Conservation (phyloP, 2,888 invertebrate species). For the Xestia rhomboidea region DNA sequence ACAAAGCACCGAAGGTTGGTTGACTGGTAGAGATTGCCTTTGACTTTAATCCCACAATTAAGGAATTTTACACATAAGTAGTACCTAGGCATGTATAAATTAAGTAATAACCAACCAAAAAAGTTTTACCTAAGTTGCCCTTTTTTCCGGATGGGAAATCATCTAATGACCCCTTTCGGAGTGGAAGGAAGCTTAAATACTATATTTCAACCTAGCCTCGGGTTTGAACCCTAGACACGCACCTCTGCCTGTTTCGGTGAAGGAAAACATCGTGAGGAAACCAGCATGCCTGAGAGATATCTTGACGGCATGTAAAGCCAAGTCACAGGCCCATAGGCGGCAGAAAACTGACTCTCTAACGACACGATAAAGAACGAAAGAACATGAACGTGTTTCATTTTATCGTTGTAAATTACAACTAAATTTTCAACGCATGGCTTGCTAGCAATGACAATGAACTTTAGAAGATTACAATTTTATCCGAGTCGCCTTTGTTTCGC, state of each 20-base stretch:
- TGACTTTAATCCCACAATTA: background rate
- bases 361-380: background rate
- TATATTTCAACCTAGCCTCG: background rate
- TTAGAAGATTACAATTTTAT: conserved; percentile 48
- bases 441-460: conserved; percentile 69
- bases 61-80: background rate
- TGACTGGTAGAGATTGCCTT: background rate
- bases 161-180: too few relatives aligned
- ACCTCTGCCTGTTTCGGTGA: too few relatives aligned
- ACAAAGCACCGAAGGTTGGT: background rate
- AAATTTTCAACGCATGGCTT: conserved; percentile 59
- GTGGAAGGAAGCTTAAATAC: too few relatives aligned
- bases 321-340: too few relatives aligned
- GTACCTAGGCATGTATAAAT: background rate
- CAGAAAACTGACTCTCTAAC: too few relatives aligned
- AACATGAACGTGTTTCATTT: too few relatives aligned
- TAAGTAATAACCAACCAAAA: background rate
- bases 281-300: too few relatives aligned
- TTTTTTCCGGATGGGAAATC: too few relatives aligned
- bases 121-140: background rate
- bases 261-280: too few relatives aligned
- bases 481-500: conserved; percentile 39
- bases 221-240: too few relatives aligned
- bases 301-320: too few relatives aligned
- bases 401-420: background rate